Conservation (phyloP, 2,113 vertebrate genomes). For the Spea multiplicata region DNA sequence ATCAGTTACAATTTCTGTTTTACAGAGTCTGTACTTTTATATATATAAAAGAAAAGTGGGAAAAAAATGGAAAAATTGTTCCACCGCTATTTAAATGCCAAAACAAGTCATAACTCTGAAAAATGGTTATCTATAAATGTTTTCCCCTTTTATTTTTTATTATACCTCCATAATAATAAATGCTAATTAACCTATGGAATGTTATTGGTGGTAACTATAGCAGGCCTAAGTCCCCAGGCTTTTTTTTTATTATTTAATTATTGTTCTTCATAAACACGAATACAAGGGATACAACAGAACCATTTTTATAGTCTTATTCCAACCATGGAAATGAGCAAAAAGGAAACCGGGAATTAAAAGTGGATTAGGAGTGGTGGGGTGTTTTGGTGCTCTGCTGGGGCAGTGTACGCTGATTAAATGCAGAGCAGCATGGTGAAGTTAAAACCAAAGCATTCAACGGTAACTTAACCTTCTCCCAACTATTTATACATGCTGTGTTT, state of each 20-base stretch:
- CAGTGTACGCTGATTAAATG: conserved; percentile 59
- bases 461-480: conserved; percentile 56
- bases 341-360: conserved; percentile 62
- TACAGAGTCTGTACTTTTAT: conserved; percentile 25
- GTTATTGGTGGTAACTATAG: conserved; percentile 33
- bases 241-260: conserved; percentile 50
- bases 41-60: background rate
- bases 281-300: conserved; percentile 48
- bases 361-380: conserved; percentile 53
- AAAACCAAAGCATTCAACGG: conserved; percentile 59
- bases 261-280: conserved; percentile 28
- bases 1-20: conserved; percentile 20
- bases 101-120: conserved; percentile 60
- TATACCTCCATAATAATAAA: conserved; percentile 49
- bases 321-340: conserved; percentile 59
- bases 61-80: conserved; percentile 38
- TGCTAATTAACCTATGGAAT: conserved; percentile 40
- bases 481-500: conserved; percentile 51
- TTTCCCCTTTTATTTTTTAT: conserved; percentile 40
- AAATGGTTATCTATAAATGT: conserved; percentile 60
- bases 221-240: background rate
- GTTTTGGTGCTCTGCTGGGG: conserved; percentile 51
- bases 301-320: conserved; percentile 43
- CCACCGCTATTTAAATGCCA: conserved; percentile 59
- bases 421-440: conserved; percentile 54